Percentiles rank a stretch among this genome's conserved stretches.
phyloP scores from a whole-genome alignment of 2,888 invertebrate species.

The Microplitis deprimator region DNA sequence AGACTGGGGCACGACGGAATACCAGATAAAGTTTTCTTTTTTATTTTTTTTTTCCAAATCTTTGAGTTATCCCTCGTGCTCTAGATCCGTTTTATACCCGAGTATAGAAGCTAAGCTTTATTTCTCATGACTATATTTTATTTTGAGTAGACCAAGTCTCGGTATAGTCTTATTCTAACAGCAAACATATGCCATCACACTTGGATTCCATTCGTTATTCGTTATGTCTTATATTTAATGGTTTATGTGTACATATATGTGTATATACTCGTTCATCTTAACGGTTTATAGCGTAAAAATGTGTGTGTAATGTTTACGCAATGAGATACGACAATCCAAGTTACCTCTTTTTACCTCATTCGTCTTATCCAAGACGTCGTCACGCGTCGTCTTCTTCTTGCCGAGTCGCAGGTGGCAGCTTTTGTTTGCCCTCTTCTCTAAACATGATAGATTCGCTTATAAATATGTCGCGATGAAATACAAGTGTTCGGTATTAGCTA shows the following conservation, averaged over 20 bases:
- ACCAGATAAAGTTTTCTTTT: neutral
- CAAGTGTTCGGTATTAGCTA: neutral
- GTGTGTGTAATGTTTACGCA: conserved; percentile 53
- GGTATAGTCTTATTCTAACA: neutral
- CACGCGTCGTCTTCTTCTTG: neutral
- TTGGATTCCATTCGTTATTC: neutral
- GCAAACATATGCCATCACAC: conserved; percentile 17
- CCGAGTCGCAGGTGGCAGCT: conserved; percentile 30
- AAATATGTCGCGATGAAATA: neutral
- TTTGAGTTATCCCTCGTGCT: too few species aligned
- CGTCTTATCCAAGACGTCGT: conserved; percentile 4
- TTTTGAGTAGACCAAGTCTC: neutral
- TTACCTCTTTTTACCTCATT: conserved; percentile 27
- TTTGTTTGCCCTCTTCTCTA: neutral
- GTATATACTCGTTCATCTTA: conserved; percentile 25
- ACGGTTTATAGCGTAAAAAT: conserved; percentile 54
- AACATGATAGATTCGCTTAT: conserved; percentile 22
- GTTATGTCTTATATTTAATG: neutral
- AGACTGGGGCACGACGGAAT: too few species aligned
- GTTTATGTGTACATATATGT: neutral
- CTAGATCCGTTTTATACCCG: too few species aligned
- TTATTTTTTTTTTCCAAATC: too few species aligned
- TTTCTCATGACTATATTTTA: conserved; percentile 2
- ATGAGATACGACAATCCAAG: conserved; percentile 54
- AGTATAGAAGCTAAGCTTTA: neutral